Evolutionary conservation across 1,140 invertebrate genomes (phyloP).

Genomic region (Dinothrombium tinctorium): DNA sequence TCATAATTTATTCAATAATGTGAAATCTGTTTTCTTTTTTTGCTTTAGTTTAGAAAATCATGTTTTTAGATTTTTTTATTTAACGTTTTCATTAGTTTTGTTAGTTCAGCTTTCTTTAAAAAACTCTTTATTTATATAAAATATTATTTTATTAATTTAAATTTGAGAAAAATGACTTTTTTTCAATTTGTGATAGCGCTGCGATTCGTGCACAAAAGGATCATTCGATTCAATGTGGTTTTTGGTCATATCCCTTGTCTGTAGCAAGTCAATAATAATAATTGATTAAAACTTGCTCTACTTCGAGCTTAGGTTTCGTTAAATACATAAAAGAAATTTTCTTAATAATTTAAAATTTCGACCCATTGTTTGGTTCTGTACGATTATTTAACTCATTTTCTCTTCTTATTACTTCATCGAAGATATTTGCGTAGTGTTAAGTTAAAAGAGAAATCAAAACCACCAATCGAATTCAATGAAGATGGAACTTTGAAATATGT

Average conservation of each 20-base stretch:
- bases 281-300: not conserved
- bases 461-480: conserved; percentile 58
- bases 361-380: not conserved
- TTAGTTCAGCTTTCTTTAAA: no score
- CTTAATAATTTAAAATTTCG: not conserved
- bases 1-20: no score
- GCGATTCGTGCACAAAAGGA: no score
- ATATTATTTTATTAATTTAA: no score
- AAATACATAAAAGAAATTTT: not conserved
- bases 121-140: no score
- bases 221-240: not conserved
- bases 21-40: no score
- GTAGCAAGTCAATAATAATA: not conserved
- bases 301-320: not conserved
- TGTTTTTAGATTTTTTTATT: no score
- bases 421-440: conserved; percentile 17
- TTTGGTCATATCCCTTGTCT: not conserved
- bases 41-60: no score
- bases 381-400: no score
- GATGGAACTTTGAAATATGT: conserved; percentile 63
- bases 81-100: no score
- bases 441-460: conserved; percentile 29
- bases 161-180: no score
- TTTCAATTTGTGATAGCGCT: no score
- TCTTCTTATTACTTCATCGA: not conserved